phyloP scores from a whole-genome alignment of 2,888 invertebrate species.

The Chymomyza caudatula region DNA sequence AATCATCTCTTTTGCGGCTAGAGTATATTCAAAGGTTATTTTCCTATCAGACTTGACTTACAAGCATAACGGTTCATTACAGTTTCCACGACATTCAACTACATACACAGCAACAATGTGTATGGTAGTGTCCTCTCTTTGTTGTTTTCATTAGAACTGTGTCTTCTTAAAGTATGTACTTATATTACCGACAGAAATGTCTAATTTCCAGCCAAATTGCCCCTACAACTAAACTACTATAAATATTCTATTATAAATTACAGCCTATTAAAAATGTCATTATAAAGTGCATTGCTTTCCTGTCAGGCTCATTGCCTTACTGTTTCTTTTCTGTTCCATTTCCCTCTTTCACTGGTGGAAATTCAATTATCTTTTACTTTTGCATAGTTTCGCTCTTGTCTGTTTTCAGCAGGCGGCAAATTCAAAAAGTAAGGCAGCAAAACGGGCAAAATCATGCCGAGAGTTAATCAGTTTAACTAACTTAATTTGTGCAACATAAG shows the following conservation, averaged over 20 bases:
- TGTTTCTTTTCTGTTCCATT: not conserved
- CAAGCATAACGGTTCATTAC: no score
- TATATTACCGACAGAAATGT: no score
- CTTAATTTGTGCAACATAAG: conserved; percentile 55
- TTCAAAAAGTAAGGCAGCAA: not conserved
- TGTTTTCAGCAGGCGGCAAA: not conserved
- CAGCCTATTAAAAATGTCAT: not conserved
- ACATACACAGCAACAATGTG: no score
- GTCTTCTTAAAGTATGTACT: no score
- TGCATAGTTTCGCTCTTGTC: not conserved
- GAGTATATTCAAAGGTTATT: no score
- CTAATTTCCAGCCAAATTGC: no score
- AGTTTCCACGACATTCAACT: no score
- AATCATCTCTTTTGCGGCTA: no score
- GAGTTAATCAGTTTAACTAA: conserved; percentile 70
- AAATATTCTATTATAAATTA: not conserved
- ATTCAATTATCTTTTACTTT: not conserved
- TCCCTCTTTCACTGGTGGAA: not conserved
- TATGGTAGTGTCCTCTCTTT: no score
- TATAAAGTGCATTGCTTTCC: no score
- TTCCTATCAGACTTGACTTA: no score
- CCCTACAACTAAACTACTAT: not conserved
- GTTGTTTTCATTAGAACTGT: no score
- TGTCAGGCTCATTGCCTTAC: not conserved
- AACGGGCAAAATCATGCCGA: conserved; percentile 34